Evolutionary conservation across 1,140 invertebrate species (phyloP).

Genomic region (Calliphora vicina): DNA sequence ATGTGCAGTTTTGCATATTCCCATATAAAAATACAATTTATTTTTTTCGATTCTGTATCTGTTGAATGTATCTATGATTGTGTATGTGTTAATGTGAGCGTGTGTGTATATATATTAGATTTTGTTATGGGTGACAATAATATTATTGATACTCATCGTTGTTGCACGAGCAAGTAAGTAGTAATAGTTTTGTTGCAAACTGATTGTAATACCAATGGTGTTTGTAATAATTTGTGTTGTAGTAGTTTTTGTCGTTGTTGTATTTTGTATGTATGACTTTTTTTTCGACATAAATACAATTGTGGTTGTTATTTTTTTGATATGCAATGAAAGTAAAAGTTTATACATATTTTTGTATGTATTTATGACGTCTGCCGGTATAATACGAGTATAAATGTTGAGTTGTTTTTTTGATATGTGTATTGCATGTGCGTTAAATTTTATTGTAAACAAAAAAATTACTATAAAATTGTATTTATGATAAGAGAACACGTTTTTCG

Average conservation of each 20-base stretch:
- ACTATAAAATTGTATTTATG: no score
- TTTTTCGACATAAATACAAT: not conserved
- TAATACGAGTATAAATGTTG: not conserved
- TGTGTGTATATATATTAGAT: not conserved
- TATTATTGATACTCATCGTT: not conserved
- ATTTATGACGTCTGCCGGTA: not conserved
- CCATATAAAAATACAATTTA: no score
- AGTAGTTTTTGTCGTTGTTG: not conserved
- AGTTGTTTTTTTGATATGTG: not conserved
- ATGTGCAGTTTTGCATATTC: not conserved
- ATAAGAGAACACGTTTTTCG: no score
- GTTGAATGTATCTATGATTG: not conserved
- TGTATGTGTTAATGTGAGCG: not conserved
- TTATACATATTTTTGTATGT: not conserved
- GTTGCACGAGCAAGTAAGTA: no score
- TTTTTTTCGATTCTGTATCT: no score
- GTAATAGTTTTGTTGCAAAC: not conserved
- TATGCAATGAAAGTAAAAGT: constrained; percentile 5
- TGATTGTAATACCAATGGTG: not conserved
- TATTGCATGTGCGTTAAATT: no score
- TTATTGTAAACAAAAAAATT: no score
- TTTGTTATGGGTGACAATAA: not conserved
- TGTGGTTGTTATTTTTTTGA: not conserved
- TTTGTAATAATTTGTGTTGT: not conserved
- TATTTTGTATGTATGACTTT: not conserved